phyloP scores from a whole-genome alignment of 1,140 invertebrate species.

The Phocides pigmalion region DNA sequence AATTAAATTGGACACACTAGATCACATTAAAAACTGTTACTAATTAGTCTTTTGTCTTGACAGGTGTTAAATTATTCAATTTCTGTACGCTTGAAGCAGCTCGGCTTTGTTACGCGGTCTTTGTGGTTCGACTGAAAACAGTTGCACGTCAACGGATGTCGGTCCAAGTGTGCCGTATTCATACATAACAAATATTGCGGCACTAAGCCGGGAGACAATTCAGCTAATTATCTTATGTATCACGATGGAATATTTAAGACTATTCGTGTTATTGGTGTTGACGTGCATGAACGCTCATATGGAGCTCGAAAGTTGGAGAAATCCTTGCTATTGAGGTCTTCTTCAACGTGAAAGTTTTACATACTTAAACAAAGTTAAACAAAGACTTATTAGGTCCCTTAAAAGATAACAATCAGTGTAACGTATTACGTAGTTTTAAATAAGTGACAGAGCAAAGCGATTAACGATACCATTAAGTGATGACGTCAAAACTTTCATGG shows the following conservation, averaged over 20 bases:
- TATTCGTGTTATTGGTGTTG: conserved; percentile 26
- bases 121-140: conserved; percentile 62
- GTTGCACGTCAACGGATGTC: conserved; percentile 65
- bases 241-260: conserved; percentile 36
- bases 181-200: conserved; percentile 61
- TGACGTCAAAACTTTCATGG: conserved; percentile 48
- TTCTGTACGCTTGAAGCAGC: conserved; percentile 47
- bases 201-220: conserved; percentile 47
- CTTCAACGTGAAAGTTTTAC: conserved; percentile 7
- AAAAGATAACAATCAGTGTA: no score
- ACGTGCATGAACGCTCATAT: conserved; percentile 19
- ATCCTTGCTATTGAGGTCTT: conserved; percentile 15
- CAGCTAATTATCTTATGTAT: conserved; percentile 34
- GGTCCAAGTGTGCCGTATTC: conserved; percentile 46
- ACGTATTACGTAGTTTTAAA: background rate
- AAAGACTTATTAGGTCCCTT: background rate
- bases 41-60: conserved; percentile 47
- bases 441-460: background rate
- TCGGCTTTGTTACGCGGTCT: conserved; percentile 52
- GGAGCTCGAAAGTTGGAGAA: conserved; percentile 24
- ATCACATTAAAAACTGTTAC: conserved; percentile 34
- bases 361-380: conserved; percentile 13
- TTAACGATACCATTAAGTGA: conserved; percentile 34
- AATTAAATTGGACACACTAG: conserved; percentile 33
- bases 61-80: conserved; percentile 48